Conservation (phyloP, 2,113 vertebrate genomes). For the Notarius lentiginosus region DNA sequence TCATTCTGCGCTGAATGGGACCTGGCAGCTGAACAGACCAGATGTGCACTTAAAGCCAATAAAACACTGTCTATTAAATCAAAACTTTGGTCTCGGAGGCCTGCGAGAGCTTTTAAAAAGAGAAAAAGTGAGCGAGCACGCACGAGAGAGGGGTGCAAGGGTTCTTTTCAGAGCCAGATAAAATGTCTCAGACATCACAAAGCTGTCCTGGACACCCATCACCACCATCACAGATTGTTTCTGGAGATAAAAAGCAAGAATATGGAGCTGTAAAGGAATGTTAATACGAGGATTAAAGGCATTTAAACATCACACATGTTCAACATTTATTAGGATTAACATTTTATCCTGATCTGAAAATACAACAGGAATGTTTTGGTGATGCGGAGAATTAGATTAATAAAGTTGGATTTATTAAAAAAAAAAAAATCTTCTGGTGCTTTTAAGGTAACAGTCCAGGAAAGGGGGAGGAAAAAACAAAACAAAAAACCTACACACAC, state of each 20-base stretch:
- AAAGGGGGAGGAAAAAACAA: neutral
- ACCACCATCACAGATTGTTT: neutral
- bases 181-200: neutral
- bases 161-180: neutral
- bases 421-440: too few relatives aligned
- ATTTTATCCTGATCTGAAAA: neutral
- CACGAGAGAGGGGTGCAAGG: neutral
- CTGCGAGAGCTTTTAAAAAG: neutral
- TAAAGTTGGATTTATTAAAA: too few relatives aligned
- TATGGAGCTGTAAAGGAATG: neutral
- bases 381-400: neutral
- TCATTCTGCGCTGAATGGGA: neutral
- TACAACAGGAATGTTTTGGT: neutral
- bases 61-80: neutral
- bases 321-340: conserved; percentile 4
- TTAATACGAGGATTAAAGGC: neutral
- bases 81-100: neutral
- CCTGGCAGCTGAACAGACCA: conserved; percentile 8
- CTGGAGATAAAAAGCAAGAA: neutral
- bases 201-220: neutral
- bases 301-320: conserved; percentile 23
- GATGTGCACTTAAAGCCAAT: conserved; percentile 8
- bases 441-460: neutral
- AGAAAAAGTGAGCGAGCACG: neutral
- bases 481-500: neutral